These are phyloP conservation scores for Oceanites oceanicus DNA, from an alignment of 2,113 vertebrate genomes.

Conservation along the genomic window DNA sequence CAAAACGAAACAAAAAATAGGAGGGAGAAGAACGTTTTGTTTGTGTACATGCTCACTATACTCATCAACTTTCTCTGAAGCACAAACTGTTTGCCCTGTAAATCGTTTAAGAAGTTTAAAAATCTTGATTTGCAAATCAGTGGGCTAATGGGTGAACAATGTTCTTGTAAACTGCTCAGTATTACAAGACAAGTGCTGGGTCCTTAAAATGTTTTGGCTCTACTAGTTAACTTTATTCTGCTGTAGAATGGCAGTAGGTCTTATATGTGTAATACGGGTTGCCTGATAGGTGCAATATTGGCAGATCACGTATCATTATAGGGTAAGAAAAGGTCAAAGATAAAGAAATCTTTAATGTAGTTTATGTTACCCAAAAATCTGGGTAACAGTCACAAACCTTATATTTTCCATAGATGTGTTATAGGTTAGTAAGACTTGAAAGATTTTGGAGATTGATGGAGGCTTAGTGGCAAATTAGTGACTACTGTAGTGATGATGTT, in stretches of 20 bases:
- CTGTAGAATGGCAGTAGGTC: not conserved
- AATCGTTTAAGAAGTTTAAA: not conserved
- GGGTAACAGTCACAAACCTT: not conserved
- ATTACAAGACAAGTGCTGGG: not conserved
- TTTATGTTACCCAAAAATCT: not conserved
- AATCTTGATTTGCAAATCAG: not conserved
- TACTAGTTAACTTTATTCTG: not conserved
- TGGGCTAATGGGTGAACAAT: not conserved
- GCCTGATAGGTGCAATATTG: not conserved
- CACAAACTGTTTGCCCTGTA: not conserved
- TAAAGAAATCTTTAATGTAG: not conserved
- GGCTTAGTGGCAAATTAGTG: not conserved
- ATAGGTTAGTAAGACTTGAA: not conserved
- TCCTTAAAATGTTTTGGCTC: not conserved
- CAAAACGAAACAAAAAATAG: not conserved
- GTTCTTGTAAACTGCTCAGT: no score
- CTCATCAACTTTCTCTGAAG: not conserved
- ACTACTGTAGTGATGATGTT: not conserved
- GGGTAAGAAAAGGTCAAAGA: not conserved
- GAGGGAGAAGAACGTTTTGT: not conserved
- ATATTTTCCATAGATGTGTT: not conserved
- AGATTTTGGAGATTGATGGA: not conserved
- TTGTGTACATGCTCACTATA: not conserved
- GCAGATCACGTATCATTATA: not conserved
- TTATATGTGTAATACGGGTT: accelerated